These are phyloP conservation scores for Miopithecus talapoin DNA, from an alignment of 2,797 vertebrate genomes.

Conservation along the genomic window DNA sequence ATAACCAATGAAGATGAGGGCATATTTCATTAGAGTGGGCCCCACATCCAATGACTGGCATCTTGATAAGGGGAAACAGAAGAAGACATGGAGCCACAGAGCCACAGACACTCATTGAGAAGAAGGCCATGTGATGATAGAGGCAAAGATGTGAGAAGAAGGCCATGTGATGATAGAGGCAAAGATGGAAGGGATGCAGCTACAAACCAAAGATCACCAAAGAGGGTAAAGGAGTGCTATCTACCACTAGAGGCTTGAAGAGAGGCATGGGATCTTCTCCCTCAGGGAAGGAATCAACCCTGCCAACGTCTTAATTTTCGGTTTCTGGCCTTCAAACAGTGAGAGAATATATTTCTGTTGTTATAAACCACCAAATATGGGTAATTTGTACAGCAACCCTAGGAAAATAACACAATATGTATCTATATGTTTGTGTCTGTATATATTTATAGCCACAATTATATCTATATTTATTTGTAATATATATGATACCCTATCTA, in stretches of 20 bases:
- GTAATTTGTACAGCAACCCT: neutral
- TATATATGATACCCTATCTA: neutral
- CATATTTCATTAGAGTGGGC: neutral
- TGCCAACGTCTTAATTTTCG: neutral
- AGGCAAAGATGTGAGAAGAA: neutral
- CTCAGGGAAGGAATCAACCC: neutral
- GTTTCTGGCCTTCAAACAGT: neutral
- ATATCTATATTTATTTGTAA: neutral
- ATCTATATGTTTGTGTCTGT: neutral
- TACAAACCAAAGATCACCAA: neutral
- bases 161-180: neutral
- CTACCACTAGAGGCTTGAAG: neutral
- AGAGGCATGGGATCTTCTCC: neutral
- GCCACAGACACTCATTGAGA: neutral
- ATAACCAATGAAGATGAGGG: neutral
- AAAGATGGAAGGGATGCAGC: neutral
- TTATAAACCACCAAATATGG: neutral
- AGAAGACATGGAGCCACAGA: neutral
- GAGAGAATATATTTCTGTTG: neutral
- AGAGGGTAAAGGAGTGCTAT: neutral
- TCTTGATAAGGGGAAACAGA: neutral
- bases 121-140: neutral
- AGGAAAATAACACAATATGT: neutral
- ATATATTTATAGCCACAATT: neutral
- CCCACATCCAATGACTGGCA: neutral